These are phyloP conservation scores for Agrochola lota DNA, from an alignment of 2,888 invertebrate genomes.

Conservation along the genomic window DNA sequence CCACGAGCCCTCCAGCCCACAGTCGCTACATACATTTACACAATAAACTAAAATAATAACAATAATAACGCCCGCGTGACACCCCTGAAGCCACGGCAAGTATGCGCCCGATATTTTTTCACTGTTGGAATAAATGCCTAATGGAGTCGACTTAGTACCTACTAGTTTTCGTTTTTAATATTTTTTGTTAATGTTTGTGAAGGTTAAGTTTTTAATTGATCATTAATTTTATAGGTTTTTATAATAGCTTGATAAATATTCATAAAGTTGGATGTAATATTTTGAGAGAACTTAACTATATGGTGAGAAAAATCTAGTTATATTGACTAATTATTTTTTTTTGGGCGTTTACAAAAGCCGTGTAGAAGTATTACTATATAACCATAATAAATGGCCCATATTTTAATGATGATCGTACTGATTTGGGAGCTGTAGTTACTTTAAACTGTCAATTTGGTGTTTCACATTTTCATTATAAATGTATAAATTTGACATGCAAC, in stretches of 20 bases:
- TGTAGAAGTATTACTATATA: neutral
- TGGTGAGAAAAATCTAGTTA: neutral
- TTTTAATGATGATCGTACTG: neutral
- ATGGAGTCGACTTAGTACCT: slow-evolving; percentile 74
- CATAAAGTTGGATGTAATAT: too few species aligned
- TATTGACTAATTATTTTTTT: neutral
- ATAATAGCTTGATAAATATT: neutral
- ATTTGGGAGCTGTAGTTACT: neutral
- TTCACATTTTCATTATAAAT: neutral
- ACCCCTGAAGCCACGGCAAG: slow-evolving; percentile 83
- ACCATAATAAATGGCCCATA: too few species aligned
- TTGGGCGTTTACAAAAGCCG: neutral
- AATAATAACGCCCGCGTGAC: slow-evolving; percentile 71
- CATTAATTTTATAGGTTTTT: neutral
- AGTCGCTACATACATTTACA: neutral
- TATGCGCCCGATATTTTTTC: slow-evolving; percentile 90
- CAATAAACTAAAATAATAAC: slow-evolving; percentile 1
- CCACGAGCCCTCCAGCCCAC: neutral
- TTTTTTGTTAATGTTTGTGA: slow-evolving; percentile 33
- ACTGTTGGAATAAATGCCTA: slow-evolving; percentile 77
- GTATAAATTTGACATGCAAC: neutral
- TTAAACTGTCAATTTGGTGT: neutral
- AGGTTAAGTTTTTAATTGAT: neutral
- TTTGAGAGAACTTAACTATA: neutral
- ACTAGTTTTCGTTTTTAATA: slow-evolving; percentile 55